These are phyloP conservation scores for Antedon mediterranea DNA, from an alignment of 53 echinoderm and acorn worm species.

Conservation along the genomic window DNA sequence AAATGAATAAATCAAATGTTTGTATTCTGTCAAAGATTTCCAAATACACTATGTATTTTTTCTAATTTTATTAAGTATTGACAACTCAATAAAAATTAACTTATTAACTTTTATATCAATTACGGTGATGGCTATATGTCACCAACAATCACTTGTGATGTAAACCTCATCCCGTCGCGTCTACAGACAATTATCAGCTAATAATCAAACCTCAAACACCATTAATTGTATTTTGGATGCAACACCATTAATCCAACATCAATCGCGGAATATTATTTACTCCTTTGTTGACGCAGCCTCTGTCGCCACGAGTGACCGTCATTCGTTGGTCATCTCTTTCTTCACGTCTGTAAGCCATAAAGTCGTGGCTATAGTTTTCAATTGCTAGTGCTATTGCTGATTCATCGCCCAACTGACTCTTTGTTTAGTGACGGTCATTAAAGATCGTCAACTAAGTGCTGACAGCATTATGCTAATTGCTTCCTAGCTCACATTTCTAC, in stretches of 20 bases:
- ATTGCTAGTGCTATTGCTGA: background rate
- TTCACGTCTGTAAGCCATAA: background rate
- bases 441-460: background rate
- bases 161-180: too few species aligned
- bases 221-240: background rate
- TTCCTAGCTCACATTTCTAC: background rate
- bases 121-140: too few species aligned
- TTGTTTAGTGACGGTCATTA: background rate
- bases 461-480: background rate
- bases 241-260: background rate
- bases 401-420: background rate
- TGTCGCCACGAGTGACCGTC: background rate
- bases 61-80: too few species aligned
- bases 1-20: too few species aligned
- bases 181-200: background rate
- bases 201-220: background rate
- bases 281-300: background rate
- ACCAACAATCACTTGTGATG: too few species aligned
- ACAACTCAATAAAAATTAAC: too few species aligned
- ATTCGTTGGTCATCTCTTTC: background rate
- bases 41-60: too few species aligned
- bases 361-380: background rate
- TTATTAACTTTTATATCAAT: too few species aligned
- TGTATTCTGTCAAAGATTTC: too few species aligned
- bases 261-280: background rate